Conservation (phyloP, 2,797 vertebrate species). For the Poecilia wingei region DNA sequence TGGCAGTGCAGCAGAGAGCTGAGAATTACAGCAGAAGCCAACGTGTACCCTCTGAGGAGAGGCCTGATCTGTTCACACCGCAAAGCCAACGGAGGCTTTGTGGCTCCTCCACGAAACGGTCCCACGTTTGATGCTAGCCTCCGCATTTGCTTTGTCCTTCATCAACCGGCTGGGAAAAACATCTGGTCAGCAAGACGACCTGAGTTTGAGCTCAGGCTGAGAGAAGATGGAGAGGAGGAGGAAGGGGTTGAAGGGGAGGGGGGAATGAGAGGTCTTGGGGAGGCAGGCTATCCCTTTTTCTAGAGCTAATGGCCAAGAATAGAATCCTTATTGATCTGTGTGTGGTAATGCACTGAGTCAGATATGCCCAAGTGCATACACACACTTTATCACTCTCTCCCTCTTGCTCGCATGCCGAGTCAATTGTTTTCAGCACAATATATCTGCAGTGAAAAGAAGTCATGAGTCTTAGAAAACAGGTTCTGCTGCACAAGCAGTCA, state of each 20-base stretch:
- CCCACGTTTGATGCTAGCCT: conserved; percentile 56
- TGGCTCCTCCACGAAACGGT: conserved; percentile 57
- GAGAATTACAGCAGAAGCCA: conserved; percentile 66
- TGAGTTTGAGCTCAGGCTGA: conserved; percentile 15
- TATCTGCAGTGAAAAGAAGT: conserved; percentile 44
- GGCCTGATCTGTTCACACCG: conserved; percentile 50
- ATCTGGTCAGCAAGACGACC: conserved; percentile 23
- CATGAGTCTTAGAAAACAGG: conserved; percentile 41
- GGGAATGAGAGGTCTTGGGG: conserved; percentile 37
- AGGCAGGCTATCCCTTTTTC: conserved; percentile 64
- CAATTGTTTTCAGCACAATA: conserved; percentile 61
- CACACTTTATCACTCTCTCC: conserved; percentile 24
- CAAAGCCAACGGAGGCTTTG: conserved; percentile 58
- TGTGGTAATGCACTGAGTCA: conserved; percentile 74
- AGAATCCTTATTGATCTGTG: conserved; percentile 77
- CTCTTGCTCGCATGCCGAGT: conserved; percentile 28
- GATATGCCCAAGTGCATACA: conserved; percentile 53
- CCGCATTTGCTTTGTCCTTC: conserved; percentile 38
- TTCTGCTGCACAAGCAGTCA: conserved; percentile 50
- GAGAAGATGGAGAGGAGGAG: conserved; percentile 8
- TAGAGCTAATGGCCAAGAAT: conserved; percentile 74
- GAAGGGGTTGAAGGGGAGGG: neutral
- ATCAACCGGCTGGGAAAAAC: conserved; percentile 53
- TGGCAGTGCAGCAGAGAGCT: conserved; percentile 65
- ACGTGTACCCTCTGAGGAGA: conserved; percentile 49